Conservation (phyloP, 2,113 vertebrate species). For the Cranoglanis bouderius region DNA sequence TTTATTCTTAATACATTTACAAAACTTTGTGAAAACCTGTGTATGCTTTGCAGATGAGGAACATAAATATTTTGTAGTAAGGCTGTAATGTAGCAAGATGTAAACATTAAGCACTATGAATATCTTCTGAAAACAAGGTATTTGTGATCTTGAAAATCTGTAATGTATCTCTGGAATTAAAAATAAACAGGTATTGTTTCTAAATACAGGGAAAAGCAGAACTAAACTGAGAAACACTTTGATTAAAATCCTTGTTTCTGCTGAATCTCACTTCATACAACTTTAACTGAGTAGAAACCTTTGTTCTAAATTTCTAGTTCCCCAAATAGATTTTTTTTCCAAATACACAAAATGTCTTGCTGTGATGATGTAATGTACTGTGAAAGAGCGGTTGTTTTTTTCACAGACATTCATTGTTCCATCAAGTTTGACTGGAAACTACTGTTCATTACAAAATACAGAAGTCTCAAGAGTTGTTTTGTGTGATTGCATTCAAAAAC, state of each 20-base stretch:
- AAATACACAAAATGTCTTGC: constrained; percentile 12
- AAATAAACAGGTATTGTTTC: neutral
- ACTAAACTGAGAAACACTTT: neutral
- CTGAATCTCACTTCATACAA: neutral
- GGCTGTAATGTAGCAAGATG: neutral
- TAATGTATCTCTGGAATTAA: too few relatives aligned
- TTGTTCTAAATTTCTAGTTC: neutral
- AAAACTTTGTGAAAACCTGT: neutral
- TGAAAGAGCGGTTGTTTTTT: constrained; percentile 11
- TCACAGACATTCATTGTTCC: constrained; percentile 29
- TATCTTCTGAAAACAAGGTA: neutral
- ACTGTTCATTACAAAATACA: neutral
- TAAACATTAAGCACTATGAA: neutral
- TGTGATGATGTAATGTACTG: constrained; percentile 28
- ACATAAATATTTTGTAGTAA: neutral
- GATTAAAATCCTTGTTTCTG: neutral
- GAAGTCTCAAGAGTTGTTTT: neutral
- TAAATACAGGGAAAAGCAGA: neutral
- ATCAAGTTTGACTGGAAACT: constrained; percentile 7
- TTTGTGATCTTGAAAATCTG: neutral
- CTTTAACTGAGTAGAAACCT: neutral
- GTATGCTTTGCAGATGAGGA: neutral
- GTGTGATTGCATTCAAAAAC: neutral
- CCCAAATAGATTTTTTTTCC: constrained; percentile 10
- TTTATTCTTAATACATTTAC: neutral